Conservation (phyloP, 1,140 invertebrate species). For the Bombus cullumanus region DNA sequence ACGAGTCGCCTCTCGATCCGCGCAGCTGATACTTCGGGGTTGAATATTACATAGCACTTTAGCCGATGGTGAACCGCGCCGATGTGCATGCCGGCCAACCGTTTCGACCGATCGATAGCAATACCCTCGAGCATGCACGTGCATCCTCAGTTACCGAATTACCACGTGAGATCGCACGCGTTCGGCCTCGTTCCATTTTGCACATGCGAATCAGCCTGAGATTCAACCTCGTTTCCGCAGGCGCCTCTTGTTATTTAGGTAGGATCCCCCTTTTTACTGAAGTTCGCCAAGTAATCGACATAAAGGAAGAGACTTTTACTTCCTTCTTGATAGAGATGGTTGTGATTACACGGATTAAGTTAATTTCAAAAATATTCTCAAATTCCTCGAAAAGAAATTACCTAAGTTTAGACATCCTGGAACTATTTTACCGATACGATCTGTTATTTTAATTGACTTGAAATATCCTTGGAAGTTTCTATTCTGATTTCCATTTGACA, state of each 20-base stretch:
- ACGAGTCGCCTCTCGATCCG: not conserved
- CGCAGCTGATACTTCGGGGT: slow-evolving; percentile 20
- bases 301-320: too few species aligned
- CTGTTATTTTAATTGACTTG: too few species aligned
- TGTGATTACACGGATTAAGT: too few species aligned
- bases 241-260: not conserved
- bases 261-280: accelerated
- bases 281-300: too few species aligned
- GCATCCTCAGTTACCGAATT: not conserved
- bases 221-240: not conserved
- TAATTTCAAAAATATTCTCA: too few species aligned
- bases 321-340: too few species aligned
- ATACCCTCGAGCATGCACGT: slow-evolving; percentile 15
- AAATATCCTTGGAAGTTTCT: too few species aligned
- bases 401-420: too few species aligned
- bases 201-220: too few species aligned
- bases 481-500: too few species aligned
- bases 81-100: slow-evolving; percentile 6
- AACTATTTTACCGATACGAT: too few species aligned
- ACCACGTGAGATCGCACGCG: slow-evolving; percentile 9
- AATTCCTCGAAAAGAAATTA: too few species aligned
- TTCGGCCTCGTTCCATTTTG: not conserved
- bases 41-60: slow-evolving; percentile 44
- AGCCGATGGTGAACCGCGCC: slow-evolving; percentile 5
- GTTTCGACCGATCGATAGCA: slow-evolving; percentile 31